Evolutionary conservation across 2,888 invertebrate genomes (phyloP), one percentile per base, ranked within the genome.

Genomic region (Catocala sponsa): DNA sequence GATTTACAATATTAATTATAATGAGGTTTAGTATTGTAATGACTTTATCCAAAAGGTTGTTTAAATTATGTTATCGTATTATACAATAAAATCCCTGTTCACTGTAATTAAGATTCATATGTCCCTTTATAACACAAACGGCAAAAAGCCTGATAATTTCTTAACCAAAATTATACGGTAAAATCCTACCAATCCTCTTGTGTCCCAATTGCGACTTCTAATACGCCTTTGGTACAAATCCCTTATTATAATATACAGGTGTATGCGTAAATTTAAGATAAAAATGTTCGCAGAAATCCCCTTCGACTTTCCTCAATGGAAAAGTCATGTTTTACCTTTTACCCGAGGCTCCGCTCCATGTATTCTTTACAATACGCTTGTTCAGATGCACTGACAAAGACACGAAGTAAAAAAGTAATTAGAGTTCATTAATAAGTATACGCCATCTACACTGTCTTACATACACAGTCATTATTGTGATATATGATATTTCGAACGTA

Each of bases 271-370:
- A 60, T 62, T 52, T 72, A 49, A 59, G 48, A 62, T 68, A 71
- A 68, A 66, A 64, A 63, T 63, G 44, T 56, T 52, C 44, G 12
- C 12, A 46, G 42, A 63, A 70, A 64, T 59, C 25, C 54, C 58
- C 44, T 49, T 47, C 49, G n/a, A 48, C 54, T 68, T 57, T 65
- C 51, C 43, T 65, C 48, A 72, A 75, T 72, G 68, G 65, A 65
- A 75, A 75, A 70, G 56, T 61, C 65, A 55, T 75, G 70, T 75
- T 73, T 73, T 65, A 63, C 72, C 74, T 69, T 75, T 61, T 68
- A 61, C 62, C 58, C 60, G 58, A 38, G 55, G 65, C 60, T 55
- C 43, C 52, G 58, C 62, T 57, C 51, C 55, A 11, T 63, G 49
- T 49, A 51, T 55, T 50, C 54, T 72, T 66, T 58, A 51, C 38